Conservation (phyloP, 1,140 invertebrate genomes). For the Heliconius congener region DNA sequence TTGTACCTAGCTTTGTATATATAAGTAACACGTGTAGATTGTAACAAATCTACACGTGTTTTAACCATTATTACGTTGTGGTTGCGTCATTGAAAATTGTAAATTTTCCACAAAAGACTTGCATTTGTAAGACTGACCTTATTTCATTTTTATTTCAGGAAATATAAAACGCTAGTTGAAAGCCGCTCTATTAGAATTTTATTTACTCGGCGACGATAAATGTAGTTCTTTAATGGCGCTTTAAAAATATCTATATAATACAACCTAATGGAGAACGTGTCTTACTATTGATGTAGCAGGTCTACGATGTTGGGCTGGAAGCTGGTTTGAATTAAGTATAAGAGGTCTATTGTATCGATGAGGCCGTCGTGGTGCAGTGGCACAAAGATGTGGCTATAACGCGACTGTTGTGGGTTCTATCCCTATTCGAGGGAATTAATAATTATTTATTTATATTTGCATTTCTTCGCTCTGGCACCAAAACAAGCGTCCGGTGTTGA, state of each 20-base stretch:
- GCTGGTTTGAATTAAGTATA: not conserved
- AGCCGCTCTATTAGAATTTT: slow-evolving; percentile 9
- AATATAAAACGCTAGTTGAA: slow-evolving; percentile 9
- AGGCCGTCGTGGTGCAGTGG: too few relatives aligned
- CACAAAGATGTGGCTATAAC: too few relatives aligned
- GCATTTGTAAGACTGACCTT: slow-evolving; percentile 13
- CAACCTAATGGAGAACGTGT: not conserved
- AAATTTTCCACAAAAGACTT: not conserved
- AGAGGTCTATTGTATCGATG: too few relatives aligned
- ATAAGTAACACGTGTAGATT: too few relatives aligned
- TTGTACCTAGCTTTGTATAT: too few relatives aligned
- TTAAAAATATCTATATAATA: slow-evolving; percentile 7
- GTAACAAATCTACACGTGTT: not conserved
- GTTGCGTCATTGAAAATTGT: not conserved
- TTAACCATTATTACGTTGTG: not conserved
- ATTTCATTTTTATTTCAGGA: slow-evolving; percentile 13
- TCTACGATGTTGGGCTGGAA: not conserved
- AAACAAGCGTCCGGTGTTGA: too few relatives aligned
- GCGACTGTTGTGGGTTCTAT: too few relatives aligned
- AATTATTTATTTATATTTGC: too few relatives aligned
- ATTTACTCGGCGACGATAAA: slow-evolving; percentile 12
- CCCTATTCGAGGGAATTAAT: too few relatives aligned
- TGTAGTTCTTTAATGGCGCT: slow-evolving; percentile 5
- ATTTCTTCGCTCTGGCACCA: too few relatives aligned
- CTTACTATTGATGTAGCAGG: not conserved